These are phyloP conservation scores for Aplidium turbinatum DNA, from an alignment of 23 tunicate species.

Conservation along the genomic window DNA sequence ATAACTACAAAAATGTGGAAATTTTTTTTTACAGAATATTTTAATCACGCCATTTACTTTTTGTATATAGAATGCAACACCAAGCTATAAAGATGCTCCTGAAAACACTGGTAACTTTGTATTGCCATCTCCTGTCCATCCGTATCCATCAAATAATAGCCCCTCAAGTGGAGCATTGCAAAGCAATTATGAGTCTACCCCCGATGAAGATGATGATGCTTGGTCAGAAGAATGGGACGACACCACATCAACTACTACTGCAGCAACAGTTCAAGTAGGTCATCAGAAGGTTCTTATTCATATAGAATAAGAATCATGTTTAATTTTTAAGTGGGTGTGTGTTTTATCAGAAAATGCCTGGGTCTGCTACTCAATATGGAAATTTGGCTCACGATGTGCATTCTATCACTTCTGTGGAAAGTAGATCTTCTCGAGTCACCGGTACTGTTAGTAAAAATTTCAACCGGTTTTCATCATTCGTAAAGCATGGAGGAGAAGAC, in stretches of 20 bases:
- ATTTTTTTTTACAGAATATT: no score
- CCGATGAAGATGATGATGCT: conserved; percentile 54
- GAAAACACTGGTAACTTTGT: no score
- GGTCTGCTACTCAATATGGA: conserved; percentile 53
- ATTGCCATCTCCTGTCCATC: no score
- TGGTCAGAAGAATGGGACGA: conserved; percentile 97
- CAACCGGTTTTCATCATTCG: conserved; percentile 92
- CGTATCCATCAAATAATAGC: no score
- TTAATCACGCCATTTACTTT: no score
- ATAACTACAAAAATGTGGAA: no score
- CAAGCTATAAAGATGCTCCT: no score
- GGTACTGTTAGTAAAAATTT: conserved; percentile 84
- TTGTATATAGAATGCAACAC: no score
- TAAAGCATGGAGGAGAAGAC: conserved; percentile 87
- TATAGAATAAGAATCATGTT: no score
- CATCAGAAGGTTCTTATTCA: no score
- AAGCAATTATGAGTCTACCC: not conserved
- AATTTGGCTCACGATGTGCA: conserved; percentile 48
- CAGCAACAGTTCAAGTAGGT: conserved; percentile 15
- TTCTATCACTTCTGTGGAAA: conserved; percentile 13
- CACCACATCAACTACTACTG: conserved; percentile 49
- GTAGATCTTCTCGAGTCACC: conserved; percentile 39
- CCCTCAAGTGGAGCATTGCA: no score
- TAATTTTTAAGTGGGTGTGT: no score
- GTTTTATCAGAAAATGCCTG: conserved; percentile 7